Conservation (phyloP, 2,113 vertebrate genomes). For the Pagrus major region DNA sequence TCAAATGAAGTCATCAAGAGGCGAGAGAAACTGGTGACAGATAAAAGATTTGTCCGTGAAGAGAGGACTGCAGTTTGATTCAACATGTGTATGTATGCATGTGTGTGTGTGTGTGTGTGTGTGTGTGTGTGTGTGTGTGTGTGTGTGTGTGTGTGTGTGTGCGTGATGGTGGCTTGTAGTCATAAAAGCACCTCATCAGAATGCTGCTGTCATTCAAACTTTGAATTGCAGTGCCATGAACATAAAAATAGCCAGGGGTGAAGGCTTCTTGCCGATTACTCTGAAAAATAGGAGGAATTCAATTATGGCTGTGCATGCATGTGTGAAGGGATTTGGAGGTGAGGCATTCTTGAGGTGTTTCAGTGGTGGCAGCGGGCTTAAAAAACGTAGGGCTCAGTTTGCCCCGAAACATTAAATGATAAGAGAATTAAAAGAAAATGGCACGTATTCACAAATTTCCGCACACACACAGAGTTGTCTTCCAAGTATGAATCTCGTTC, state of each 20-base stretch:
- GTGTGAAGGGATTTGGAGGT: slow-evolving; percentile 71
- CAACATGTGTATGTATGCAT: slow-evolving; percentile 20
- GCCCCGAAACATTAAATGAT: slow-evolving; percentile 61
- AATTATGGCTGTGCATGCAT: slow-evolving; percentile 68
- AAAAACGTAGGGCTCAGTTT: slow-evolving; percentile 42
- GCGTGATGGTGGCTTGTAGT: neutral
- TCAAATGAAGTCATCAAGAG: slow-evolving; percentile 55
- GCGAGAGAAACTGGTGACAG: slow-evolving; percentile 25
- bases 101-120: neutral
- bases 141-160: neutral
- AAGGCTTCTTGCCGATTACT: slow-evolving; percentile 47
- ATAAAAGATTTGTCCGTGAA: slow-evolving; percentile 41
- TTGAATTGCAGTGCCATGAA: slow-evolving; percentile 56
- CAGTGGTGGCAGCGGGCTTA: slow-evolving; percentile 15
- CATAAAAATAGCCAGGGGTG: slow-evolving; percentile 65
- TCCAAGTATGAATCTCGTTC: slow-evolving; percentile 26
- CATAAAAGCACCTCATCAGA: slow-evolving; percentile 57
- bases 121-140: neutral
- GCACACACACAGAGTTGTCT: neutral
- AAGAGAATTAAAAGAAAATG: slow-evolving; percentile 57
- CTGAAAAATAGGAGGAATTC: slow-evolving; percentile 66
- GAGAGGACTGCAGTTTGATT: slow-evolving; percentile 32
- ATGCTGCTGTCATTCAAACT: slow-evolving; percentile 68
- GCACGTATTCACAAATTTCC: slow-evolving; percentile 18
- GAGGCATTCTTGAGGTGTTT: slow-evolving; percentile 50